A percentile compares a stretch with the other conserved stretches of the same genome.
These are phyloP conservation scores for Pelodiscus sinensis DNA, from an alignment of 2,113 vertebrate genomes.

Conservation along the genomic window DNA sequence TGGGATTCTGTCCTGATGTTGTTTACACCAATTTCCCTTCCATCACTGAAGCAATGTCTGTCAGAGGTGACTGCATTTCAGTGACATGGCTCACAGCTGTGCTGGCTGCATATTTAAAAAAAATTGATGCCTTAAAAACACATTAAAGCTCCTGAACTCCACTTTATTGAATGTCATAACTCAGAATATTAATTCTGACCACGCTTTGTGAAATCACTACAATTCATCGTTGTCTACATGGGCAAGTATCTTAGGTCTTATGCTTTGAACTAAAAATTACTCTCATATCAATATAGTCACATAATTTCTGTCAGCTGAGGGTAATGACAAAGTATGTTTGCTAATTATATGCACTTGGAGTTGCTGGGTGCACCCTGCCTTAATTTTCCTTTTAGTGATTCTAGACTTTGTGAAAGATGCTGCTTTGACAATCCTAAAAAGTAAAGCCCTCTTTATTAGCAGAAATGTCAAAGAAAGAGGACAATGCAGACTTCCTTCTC, in stretches of 20 bases:
- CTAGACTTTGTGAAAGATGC: not conserved
- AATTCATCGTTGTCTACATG: not conserved
- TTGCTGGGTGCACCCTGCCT: not conserved
- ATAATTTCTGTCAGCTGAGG: not conserved
- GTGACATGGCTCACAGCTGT: not conserved
- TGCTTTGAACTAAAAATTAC: not conserved
- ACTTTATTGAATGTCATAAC: not conserved
- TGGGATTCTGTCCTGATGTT: not conserved
- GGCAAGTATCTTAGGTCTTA: not conserved
- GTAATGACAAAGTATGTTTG: constrained; percentile 21
- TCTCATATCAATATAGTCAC: constrained; percentile 5
- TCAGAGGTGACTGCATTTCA: not conserved
- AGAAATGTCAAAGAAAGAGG: not conserved
- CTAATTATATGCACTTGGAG: not conserved
- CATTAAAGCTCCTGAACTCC: not conserved
- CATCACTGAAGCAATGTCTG: too few species aligned
- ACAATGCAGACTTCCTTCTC: not conserved
- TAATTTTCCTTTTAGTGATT: not conserved
- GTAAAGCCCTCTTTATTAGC: not conserved
- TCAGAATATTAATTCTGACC: not conserved
- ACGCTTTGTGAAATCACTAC: not conserved
- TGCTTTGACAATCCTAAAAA: not conserved
- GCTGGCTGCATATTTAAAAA: not conserved
- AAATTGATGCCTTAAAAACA: not conserved
- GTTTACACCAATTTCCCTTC: not conserved